Percentiles rank a stretch among this genome's conserved stretches.
Evolutionary conservation across 2,888 invertebrate genomes (phyloP).

Genomic region (Calameuta idolon): DNA sequence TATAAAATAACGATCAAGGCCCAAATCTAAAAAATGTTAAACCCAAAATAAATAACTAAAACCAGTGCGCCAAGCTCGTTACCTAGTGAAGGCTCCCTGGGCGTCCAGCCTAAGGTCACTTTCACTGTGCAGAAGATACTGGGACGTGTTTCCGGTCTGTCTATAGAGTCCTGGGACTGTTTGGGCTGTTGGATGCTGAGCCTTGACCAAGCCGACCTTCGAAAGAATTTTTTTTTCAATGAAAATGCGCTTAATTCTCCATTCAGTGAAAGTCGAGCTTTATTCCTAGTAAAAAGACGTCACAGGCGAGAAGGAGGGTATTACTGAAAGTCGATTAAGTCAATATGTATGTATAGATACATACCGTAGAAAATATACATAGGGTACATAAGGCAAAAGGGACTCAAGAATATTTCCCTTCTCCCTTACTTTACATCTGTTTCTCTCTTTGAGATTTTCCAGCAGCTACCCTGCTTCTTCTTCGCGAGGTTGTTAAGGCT

Average conservation of each 20-base stretch:
- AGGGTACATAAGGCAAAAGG: background rate
- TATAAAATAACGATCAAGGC: too few relatives aligned
- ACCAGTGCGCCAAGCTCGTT: background rate
- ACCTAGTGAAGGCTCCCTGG: conserved; percentile 64
- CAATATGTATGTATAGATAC: background rate
- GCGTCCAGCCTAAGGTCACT: conserved; percentile 62
- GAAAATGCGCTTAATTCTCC: background rate
- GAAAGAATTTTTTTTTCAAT: conserved; percentile 7
- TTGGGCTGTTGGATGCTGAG: conserved; percentile 62
- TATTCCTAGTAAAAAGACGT: background rate
- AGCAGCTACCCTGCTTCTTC: background rate
- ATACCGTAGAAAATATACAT: background rate
- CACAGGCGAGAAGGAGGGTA: background rate
- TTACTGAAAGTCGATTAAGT: background rate
- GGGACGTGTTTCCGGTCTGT: conserved; percentile 55
- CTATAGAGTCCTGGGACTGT: conserved; percentile 60
- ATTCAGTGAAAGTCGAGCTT: background rate
- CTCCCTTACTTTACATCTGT: background rate
- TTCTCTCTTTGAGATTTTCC: background rate
- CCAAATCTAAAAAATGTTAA: background rate
- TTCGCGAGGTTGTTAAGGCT: background rate
- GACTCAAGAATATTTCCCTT: background rate
- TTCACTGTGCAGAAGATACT: conserved; percentile 61
- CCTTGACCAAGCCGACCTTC: conserved; percentile 63
- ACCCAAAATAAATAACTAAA: background rate